Base-by-base conservation (phyloP, 2,797 vertebrate species). In the Hylomyscus alleni region DNA sequence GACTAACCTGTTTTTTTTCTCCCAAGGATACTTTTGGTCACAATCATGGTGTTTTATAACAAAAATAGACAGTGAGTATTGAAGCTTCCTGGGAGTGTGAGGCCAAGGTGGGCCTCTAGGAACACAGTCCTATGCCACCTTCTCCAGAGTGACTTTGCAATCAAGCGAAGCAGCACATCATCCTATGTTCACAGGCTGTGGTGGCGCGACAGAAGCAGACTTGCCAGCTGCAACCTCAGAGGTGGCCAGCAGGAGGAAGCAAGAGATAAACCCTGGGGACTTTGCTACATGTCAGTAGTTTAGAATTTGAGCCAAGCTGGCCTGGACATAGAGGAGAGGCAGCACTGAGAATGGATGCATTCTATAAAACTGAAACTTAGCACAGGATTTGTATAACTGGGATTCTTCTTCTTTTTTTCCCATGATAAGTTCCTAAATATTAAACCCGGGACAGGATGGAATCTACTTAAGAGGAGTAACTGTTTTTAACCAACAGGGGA, bases 161-260 rank as follows among this genome's bases (percentile, higher is more conserved):
- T 1, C 10, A 52, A 50, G 11, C 1, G 17, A 0, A 75, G 17
- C 6, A 58, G 14, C 2, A 54, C 29, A n/a, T 0, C 4, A 9
- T 10, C 13, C 19, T 12, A 0, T 5, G 9, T 37, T 94, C 5
- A 62, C 15, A 22, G 26, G 37, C 29, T 37, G 31, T 50, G 47
- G 19, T 67, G 60, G 17, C 77, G 34, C 40, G 29, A 1, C 14
- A 6, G 26, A 58, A 54, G 24, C 40, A 7, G 19, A 20, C 34
- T 22, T 2, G 9, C 6, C 60, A 24, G 20, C 84, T 93, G 67
- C 84, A 85, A n/a, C 37, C 26, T 77, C 31, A 9, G 22, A 65
- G 58, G 11, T 0, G 24, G 73, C 84, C 93, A 96, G 65, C 85
- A 97, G 82, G 86, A 77, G 97, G 91, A 73, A 87, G 88, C 87